Percentiles rank a stretch among this genome's conserved stretches.
These are phyloP conservation scores for Scomber scombrus DNA, from an alignment of 2,113 vertebrate genomes.

Conservation along the genomic window DNA sequence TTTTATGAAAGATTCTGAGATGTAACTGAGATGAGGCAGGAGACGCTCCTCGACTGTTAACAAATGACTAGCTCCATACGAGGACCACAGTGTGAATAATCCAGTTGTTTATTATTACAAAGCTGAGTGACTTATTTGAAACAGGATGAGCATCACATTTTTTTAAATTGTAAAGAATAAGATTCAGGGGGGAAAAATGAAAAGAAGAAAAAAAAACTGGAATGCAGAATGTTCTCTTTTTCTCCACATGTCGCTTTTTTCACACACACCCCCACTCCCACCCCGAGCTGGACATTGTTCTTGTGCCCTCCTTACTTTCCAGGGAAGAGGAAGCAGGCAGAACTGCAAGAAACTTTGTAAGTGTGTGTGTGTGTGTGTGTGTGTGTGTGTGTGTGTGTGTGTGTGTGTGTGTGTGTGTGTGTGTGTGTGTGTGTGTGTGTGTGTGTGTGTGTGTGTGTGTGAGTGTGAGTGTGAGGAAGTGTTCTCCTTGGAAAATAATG, in stretches of 20 bases:
- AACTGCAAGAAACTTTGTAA: constrained; percentile 24
- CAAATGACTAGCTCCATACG: not conserved
- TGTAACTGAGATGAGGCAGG: not conserved
- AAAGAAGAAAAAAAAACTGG: not conserved
- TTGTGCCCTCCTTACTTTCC: constrained; percentile 54
- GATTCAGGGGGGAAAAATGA: not conserved
- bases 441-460: constrained; percentile 23
- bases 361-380: constrained; percentile 39
- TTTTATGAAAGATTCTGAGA: constrained; percentile 28
- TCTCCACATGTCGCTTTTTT: constrained; percentile 21
- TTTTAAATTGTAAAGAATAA: not conserved
- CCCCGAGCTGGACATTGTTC: constrained; percentile 46
- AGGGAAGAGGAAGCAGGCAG: constrained; percentile 55
- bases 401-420: constrained; percentile 17
- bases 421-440: constrained; percentile 23
- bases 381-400: constrained; percentile 35
- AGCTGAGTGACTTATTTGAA: not conserved
- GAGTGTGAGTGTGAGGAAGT: constrained; percentile 54
- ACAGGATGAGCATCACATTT: not conserved
- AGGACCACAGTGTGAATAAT: not conserved
- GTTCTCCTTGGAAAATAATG: constrained; percentile 72
- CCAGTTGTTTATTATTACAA: not conserved
- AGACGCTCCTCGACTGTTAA: not conserved
- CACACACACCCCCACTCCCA: constrained; percentile 2
- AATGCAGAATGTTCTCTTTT: not conserved